Percentiles rank a stretch among this genome's conserved stretches.
phyloP scores from a whole-genome alignment of 2,113 vertebrate genomes.

The Monopterus albus region DNA sequence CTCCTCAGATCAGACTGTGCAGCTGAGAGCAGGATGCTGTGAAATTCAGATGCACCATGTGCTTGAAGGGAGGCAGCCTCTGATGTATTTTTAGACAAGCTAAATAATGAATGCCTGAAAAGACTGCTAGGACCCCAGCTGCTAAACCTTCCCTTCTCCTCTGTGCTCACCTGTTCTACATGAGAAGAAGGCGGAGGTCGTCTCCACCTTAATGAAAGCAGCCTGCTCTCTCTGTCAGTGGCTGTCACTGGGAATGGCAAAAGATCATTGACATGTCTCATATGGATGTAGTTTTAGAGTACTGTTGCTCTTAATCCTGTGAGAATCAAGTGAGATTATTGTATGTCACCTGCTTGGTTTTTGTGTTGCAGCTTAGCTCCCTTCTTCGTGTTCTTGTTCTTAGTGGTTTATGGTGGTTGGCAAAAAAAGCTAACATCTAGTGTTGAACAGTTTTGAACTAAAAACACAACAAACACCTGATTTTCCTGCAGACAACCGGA shows the following conservation, averaged over 20 bases:
- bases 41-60: constrained; percentile 75
- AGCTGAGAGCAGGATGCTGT: constrained; percentile 65
- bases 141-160: constrained; percentile 59
- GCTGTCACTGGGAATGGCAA: constrained; percentile 46
- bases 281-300: constrained; percentile 32
- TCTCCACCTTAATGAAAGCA: constrained; percentile 47
- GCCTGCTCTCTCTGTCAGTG: constrained; percentile 47
- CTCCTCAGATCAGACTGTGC: constrained; percentile 61
- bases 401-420: too few relatives aligned
- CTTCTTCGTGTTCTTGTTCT: too few relatives aligned
- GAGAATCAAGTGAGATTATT: background rate
- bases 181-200: constrained; percentile 24
- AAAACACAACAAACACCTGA: too few relatives aligned
- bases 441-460: too few relatives aligned
- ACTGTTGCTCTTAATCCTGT: background rate
- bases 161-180: constrained; percentile 60
- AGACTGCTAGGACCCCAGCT: constrained; percentile 74
- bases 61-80: constrained; percentile 72
- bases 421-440: too few relatives aligned
- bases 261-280: constrained; percentile 39
- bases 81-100: constrained; percentile 83
- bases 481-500: too few relatives aligned
- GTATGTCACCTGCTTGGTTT: background rate
- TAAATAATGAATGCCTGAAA: constrained; percentile 84
- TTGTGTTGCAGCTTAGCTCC: background rate